Conservation (phyloP, 2,888 invertebrate genomes). For the Aleiodes testaceus region DNA sequence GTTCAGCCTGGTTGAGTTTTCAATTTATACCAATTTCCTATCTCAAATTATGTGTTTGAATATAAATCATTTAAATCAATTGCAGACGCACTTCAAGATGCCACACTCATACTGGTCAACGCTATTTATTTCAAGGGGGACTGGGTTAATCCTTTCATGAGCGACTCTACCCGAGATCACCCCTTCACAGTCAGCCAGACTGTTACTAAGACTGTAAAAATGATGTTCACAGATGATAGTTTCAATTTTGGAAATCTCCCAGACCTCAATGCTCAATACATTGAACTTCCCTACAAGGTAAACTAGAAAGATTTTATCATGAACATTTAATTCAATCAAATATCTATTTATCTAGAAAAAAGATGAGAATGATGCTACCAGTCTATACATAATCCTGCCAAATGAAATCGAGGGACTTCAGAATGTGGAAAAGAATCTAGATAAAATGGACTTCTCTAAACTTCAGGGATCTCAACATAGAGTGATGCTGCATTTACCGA, state of each 20-base stretch:
- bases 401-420: conserved; percentile 8
- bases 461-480: conserved; percentile 71
- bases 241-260: conserved; percentile 73
- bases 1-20: conserved; percentile 73
- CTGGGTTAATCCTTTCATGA: conserved; percentile 82
- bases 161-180: conserved; percentile 75
- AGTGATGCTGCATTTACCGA: conserved; percentile 82
- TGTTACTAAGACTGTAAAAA: conserved; percentile 78
- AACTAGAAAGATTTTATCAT: background rate
- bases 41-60: background rate
- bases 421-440: conserved; percentile 35
- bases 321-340: background rate
- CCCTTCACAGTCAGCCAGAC: conserved; percentile 78
- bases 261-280: conserved; percentile 76
- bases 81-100: conserved; percentile 75
- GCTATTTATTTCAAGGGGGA: conserved; percentile 90
- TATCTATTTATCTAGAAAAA: conserved; percentile 26
- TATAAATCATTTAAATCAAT: conserved; percentile 8
- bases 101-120: conserved; percentile 84
- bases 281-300: conserved; percentile 80
- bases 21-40: background rate
- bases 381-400: conserved; percentile 43
- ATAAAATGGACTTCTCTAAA: conserved; percentile 19
- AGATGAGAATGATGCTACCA: conserved; percentile 22
- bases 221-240: conserved; percentile 79